Evolutionary conservation across 1,140 invertebrate genomes (phyloP).

Genomic region (Drosophila takahashii): DNA sequence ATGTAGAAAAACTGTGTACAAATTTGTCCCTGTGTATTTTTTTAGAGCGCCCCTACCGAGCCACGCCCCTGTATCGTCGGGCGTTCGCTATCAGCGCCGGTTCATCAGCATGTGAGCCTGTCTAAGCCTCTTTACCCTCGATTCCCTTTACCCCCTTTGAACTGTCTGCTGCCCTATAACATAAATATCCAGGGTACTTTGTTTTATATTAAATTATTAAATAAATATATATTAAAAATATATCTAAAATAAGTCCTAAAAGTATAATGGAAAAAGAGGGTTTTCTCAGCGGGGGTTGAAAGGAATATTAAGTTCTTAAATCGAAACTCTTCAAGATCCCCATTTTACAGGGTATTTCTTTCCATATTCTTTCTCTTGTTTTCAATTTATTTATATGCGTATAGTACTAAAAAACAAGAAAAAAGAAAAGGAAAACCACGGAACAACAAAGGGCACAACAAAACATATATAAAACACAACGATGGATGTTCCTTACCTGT

Average conservation of each 20-base stretch:
- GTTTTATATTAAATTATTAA: background rate
- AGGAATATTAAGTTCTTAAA: too few relatives aligned
- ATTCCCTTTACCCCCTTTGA: conserved; percentile 1
- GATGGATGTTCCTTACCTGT: conserved; percentile 71
- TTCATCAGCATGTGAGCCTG: conserved; percentile 56
- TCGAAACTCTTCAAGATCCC: too few relatives aligned
- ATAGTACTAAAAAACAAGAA: conserved; percentile 22
- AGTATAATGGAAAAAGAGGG: too few relatives aligned
- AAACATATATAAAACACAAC: conserved; percentile 45
- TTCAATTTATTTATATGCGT: conserved; percentile 48
- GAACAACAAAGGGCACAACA: conserved; percentile 31
- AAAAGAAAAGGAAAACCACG: conserved; percentile 13
- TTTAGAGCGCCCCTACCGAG: conserved; percentile 1
- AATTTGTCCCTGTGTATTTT: conserved; percentile 2
- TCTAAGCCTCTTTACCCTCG: conserved; percentile 24
- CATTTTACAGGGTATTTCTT: background rate
- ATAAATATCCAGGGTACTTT: background rate
- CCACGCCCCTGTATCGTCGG: conserved; percentile 22
- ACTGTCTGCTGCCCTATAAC: conserved; percentile 7
- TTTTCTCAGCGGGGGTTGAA: too few relatives aligned
- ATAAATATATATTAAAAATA: too few relatives aligned
- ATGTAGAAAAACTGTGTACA: background rate
- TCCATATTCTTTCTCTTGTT: conserved; percentile 16
- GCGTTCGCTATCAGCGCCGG: conserved; percentile 51
- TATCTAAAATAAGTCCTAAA: background rate